Evolutionary conservation across 2,888 invertebrate species (phyloP).

Genomic region (Aproaerema taeniolella): DNA sequence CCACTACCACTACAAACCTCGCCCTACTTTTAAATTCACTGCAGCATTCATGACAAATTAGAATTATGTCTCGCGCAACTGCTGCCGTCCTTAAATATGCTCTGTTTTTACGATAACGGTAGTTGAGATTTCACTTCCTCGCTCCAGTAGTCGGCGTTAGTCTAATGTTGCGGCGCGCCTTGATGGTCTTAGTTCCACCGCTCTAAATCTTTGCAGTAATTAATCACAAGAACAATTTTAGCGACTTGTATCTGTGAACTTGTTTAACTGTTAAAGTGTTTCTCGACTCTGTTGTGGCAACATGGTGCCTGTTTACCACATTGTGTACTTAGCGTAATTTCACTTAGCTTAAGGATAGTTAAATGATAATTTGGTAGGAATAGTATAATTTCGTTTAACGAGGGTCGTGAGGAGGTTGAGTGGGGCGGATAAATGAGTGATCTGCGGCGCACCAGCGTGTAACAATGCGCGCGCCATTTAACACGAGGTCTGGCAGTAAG

Average conservation of each 20-base stretch:
- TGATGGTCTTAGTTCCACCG: slow-evolving; percentile 19
- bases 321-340: slow-evolving; percentile 28
- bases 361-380: slow-evolving; percentile 19
- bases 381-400: slow-evolving; percentile 22
- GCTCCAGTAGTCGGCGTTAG: slow-evolving; percentile 2
- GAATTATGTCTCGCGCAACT: slow-evolving; percentile 28
- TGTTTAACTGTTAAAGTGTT: slow-evolving; percentile 52
- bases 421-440: slow-evolving; percentile 43
- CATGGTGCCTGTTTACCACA: slow-evolving; percentile 32
- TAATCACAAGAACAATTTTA: slow-evolving; percentile 47
- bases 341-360: slow-evolving; percentile 12
- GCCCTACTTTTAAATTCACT: slow-evolving; percentile 16
- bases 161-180: slow-evolving; percentile 18
- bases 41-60: slow-evolving; percentile 31
- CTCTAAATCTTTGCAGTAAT: slow-evolving; percentile 30
- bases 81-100: slow-evolving; percentile 7
- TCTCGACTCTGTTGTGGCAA: slow-evolving; percentile 38
- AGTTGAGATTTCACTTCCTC: too few species aligned
- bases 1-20: slow-evolving; percentile 19
- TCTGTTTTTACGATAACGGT: too few species aligned
- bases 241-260: slow-evolving; percentile 42
- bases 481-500: slow-evolving; percentile 52
- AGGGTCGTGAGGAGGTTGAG: slow-evolving; percentile 34
- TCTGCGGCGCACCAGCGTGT: slow-evolving; percentile 28
- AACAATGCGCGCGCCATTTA: slow-evolving; percentile 53